phyloP scores from a whole-genome alignment of 2,113 vertebrate genomes.

The Egretta garzetta region DNA sequence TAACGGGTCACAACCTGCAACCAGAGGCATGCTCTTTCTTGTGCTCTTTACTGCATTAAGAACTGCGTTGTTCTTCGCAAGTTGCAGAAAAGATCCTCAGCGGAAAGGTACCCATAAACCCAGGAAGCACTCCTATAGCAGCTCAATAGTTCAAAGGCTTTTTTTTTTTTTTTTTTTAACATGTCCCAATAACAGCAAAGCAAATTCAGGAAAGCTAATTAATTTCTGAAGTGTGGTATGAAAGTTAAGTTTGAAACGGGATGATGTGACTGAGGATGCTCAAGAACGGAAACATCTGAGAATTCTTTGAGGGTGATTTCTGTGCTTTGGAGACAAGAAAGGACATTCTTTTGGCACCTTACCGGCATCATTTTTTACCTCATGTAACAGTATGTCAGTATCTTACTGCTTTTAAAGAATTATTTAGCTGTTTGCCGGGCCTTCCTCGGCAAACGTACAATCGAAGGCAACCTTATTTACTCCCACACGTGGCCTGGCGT shows the following conservation, averaged over 20 bases:
- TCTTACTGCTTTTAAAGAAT: rapidly evolving
- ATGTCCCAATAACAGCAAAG: neutral
- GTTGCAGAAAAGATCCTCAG: rapidly evolving
- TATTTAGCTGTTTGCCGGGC: neutral
- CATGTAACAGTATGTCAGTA: rapidly evolving
- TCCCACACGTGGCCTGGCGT: rapidly evolving
- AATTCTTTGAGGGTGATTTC: neutral
- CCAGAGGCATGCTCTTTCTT: too few species aligned
- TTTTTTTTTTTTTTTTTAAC: neutral
- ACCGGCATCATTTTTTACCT: neutral
- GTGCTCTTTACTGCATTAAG: neutral
- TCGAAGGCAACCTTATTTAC: rapidly evolving
- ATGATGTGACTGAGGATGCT: neutral
- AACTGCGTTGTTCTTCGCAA: neutral
- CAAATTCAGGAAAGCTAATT: rapidly evolving
- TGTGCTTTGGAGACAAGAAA: rapidly evolving
- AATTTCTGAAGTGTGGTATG: rapidly evolving
- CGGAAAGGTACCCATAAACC: neutral
- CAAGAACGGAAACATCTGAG: neutral
- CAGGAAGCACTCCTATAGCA: rapidly evolving
- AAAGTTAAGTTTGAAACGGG: neutral
- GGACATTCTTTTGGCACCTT: rapidly evolving
- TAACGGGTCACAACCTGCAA: neutral
- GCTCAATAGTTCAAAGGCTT: neutral
- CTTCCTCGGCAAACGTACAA: rapidly evolving